Conservation (phyloP, 2,888 invertebrate genomes). For the Tolmerus cingulatus region DNA sequence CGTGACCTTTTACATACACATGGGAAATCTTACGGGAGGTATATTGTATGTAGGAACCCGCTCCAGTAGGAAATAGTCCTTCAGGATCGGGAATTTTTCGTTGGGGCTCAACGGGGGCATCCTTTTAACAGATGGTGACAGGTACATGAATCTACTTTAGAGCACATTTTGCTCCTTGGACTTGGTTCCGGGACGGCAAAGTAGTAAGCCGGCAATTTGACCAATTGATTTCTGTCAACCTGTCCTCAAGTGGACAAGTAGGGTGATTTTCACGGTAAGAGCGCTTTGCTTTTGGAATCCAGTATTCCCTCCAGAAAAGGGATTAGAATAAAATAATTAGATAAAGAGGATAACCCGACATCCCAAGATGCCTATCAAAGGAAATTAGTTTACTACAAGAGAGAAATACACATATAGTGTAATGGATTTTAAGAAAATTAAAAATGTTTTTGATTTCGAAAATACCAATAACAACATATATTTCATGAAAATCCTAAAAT, state of each 20-base stretch:
- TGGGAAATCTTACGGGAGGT: neutral
- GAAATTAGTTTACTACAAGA: neutral
- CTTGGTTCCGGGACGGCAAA: neutral
- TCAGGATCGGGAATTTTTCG: neutral
- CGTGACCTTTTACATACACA: neutral
- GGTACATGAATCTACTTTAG: neutral
- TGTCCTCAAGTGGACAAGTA: neutral
- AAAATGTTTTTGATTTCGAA: too few species aligned
- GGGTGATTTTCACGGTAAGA: neutral
- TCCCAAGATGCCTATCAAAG: neutral
- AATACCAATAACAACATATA: too few species aligned
- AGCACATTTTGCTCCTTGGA: neutral
- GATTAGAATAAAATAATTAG: neutral
- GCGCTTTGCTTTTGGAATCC: neutral
- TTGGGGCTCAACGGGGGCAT: neutral
- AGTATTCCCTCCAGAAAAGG: neutral
- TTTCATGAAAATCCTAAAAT: too few species aligned
- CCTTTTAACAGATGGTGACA: neutral
- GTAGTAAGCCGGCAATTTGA: neutral
- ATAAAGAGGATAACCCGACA: neutral
- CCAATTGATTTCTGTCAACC: neutral
- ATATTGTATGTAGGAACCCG: neutral
- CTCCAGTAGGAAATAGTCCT: neutral
- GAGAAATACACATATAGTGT: neutral
- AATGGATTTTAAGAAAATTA: too few species aligned